phyloP scores from a whole-genome alignment of 1,140 invertebrate species.

The Drosophila kurseongensis region DNA sequence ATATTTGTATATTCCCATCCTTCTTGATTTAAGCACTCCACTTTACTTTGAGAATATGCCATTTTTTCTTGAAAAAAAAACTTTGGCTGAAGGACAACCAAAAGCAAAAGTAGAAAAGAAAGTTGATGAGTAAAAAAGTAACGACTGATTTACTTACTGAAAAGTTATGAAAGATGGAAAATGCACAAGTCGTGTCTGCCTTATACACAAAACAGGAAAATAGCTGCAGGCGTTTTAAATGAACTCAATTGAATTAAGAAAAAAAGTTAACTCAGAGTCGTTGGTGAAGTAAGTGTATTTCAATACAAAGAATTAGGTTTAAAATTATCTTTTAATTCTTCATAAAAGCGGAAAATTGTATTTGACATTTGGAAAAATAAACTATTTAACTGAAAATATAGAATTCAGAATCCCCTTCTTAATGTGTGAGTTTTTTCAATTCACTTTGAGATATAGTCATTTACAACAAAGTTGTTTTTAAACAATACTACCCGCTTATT shows the following conservation, averaged over 20 bases:
- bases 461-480: no score
- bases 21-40: conserved; percentile 8
- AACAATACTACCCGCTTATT: no score
- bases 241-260: conserved; percentile 7
- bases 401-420: no score
- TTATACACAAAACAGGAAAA: conserved; percentile 2
- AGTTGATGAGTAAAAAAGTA: conserved; percentile 29
- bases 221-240: conserved; percentile 18
- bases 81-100: conserved; percentile 12
- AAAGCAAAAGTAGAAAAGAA: not conserved
- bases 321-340: no score
- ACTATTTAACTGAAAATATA: no score
- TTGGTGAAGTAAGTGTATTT: no score
- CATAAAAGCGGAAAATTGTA: no score
- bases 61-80: conserved; percentile 31
- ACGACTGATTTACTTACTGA: conserved; percentile 55
- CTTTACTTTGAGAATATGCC: conserved; percentile 31
- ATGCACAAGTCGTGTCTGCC: conserved; percentile 80
- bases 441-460: no score
- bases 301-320: no score
- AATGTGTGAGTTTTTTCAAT: no score
- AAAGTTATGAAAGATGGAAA: conserved; percentile 77
- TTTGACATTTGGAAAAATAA: no score
- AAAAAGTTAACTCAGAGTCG: no score
- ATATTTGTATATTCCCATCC: conserved; percentile 34